Evolutionary conservation across 2,888 invertebrate genomes (phyloP).

Genomic region (Muschampia plurimacula): DNA sequence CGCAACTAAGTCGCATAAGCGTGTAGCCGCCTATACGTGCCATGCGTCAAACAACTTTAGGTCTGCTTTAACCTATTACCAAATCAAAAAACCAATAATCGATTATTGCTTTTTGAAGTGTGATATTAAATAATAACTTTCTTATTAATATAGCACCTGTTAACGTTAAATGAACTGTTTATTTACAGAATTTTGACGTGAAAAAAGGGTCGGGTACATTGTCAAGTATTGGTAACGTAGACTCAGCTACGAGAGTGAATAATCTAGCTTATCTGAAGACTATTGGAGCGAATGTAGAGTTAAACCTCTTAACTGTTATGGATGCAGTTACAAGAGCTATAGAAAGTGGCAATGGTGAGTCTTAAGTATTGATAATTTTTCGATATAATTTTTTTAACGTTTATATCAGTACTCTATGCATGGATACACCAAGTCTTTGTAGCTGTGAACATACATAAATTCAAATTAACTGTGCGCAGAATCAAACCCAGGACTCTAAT

Average conservation of each 20-base stretch:
- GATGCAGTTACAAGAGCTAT: constrained; percentile 51
- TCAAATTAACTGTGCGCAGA: no score
- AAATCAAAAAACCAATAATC: no score
- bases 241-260: constrained; percentile 59
- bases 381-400: no score
- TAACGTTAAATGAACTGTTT: background rate
- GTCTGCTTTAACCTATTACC: no score
- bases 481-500: no score
- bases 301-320: constrained; percentile 50
- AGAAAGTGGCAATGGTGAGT: constrained; percentile 37
- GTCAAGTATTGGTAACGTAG: constrained; percentile 51
- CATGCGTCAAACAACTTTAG: no score
- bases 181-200: constrained; percentile 46
- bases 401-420: no score
- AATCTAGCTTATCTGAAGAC: constrained; percentile 59
- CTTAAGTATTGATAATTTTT: no score
- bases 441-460: no score
- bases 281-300: constrained; percentile 57
- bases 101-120: background rate
- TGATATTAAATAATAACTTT: background rate
- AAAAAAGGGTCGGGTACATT: constrained; percentile 44
- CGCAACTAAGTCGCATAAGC: no score
- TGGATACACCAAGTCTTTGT: no score
- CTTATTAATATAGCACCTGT: background rate
- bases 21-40: no score